Evolutionary conservation across 2,888 invertebrate genomes (phyloP).

Genomic region (Cephonodes hylas): DNA sequence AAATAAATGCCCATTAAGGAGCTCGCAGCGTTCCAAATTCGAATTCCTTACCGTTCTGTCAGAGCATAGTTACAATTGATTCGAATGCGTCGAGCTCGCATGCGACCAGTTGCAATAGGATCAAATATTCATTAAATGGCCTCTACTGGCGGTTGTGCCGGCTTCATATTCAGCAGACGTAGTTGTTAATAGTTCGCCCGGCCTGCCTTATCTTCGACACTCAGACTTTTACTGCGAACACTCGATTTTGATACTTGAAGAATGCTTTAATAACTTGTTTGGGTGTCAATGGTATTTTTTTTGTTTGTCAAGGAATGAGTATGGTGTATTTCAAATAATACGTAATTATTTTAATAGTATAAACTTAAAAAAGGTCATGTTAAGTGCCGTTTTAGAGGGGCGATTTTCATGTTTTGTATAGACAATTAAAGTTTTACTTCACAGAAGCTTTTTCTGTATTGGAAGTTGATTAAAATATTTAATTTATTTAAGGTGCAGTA

Average conservation of each 20-base stretch:
- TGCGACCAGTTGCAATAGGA: conserved; percentile 51
- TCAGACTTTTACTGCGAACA: conserved; percentile 49
- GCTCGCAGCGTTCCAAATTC: conserved; percentile 12
- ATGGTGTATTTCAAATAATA: too few relatives aligned
- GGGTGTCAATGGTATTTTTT: too few relatives aligned
- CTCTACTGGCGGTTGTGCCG: conserved; percentile 43
- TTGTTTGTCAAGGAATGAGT: too few relatives aligned
- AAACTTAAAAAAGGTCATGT: too few relatives aligned
- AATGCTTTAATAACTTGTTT: not conserved
- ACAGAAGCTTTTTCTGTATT: too few relatives aligned
- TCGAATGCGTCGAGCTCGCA: conserved; percentile 49
- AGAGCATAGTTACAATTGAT: conserved; percentile 51
- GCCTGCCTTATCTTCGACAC: conserved; percentile 65
- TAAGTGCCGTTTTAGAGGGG: too few relatives aligned
- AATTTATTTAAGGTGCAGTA: too few relatives aligned
- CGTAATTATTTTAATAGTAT: too few relatives aligned
- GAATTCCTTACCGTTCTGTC: conserved; percentile 18
- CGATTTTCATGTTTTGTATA: too few relatives aligned
- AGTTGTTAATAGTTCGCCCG: conserved; percentile 68
- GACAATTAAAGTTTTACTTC: too few relatives aligned
- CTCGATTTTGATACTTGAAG: conserved; percentile 46
- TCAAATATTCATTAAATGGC: conserved; percentile 73
- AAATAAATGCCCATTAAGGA: conserved; percentile 9
- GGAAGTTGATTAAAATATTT: too few relatives aligned
- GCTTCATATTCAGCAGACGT: conserved; percentile 68